Conservation (phyloP, 2,797 vertebrate genomes). For the Siniperca undulata region DNA sequence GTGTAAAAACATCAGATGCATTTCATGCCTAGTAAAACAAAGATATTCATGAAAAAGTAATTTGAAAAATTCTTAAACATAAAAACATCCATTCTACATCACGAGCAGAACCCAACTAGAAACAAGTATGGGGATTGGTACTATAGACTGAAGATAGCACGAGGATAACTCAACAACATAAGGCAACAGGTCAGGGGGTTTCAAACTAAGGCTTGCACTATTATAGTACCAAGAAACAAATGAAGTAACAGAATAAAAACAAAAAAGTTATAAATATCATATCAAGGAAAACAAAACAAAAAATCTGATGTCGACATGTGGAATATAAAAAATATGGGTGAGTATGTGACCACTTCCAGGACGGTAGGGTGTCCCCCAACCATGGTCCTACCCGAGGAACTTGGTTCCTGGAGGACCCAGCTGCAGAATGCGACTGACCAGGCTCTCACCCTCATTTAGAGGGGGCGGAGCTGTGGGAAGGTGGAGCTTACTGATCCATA, state of each 20-base stretch:
- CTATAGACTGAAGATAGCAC: conserved; percentile 18
- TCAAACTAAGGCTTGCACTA: conserved; percentile 20
- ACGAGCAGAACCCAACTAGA: conserved; percentile 32
- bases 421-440: conserved; percentile 99
- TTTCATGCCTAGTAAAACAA: conserved; percentile 46
- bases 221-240: conserved; percentile 29
- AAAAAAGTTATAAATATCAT: conserved; percentile 4
- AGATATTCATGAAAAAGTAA: conserved; percentile 15
- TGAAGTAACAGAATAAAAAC: neutral
- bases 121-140: conserved; percentile 13
- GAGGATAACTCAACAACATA: conserved; percentile 33
- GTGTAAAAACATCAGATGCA: conserved; percentile 3
- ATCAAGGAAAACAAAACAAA: conserved; percentile 25
- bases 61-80: conserved; percentile 31
- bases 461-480: conserved; percentile 99
- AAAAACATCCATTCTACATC: conserved; percentile 32
- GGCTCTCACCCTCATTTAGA: conserved; percentile 99
- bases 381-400: conserved; percentile 99
- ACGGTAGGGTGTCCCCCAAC: conserved; percentile 80
- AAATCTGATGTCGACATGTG: conserved; percentile 55
- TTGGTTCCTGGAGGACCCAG: conserved; percentile 99
- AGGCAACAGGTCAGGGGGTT: neutral
- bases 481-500: conserved; percentile 98
- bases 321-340: conserved; percentile 72
- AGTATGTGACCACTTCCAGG: conserved; percentile 84